Evolutionary conservation across 2,797 vertebrate genomes (phyloP).

Genomic region (Sphenodon punctatus): DNA sequence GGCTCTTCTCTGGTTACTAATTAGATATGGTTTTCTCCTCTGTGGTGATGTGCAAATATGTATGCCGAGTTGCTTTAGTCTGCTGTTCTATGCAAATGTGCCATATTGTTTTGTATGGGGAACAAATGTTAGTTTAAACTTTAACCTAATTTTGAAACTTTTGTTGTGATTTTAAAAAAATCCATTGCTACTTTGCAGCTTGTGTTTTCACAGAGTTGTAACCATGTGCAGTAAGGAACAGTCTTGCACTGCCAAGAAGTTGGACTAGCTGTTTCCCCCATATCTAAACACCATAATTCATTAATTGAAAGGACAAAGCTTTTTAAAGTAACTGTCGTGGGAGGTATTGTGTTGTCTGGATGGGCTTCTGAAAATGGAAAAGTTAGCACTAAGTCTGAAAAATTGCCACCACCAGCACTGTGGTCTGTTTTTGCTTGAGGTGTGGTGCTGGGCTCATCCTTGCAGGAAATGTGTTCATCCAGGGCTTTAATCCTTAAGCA

Average conservation of each 20-base stretch:
- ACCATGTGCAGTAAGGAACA: not conserved
- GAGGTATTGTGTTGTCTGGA: not conserved
- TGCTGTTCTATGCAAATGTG: constrained; percentile 34
- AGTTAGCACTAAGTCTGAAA: not conserved
- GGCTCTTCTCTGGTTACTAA: constrained; percentile 61
- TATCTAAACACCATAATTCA: not conserved
- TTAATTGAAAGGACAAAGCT: accelerated
- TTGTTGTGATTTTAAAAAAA: not conserved
- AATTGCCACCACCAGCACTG: not conserved
- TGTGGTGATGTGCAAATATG: constrained; percentile 15
- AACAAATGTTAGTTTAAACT: not conserved
- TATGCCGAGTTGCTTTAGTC: constrained; percentile 4
- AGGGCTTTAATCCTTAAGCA: not conserved
- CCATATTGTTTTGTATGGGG: not conserved
- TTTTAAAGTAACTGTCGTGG: not conserved
- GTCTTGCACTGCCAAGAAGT: not conserved
- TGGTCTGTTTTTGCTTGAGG: not conserved
- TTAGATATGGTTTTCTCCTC: constrained; percentile 47
- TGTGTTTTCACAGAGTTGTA: not conserved
- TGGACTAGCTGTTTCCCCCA: not conserved
- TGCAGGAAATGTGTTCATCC: not conserved
- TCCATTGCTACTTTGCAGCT: constrained; percentile 34
- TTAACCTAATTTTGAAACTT: constrained; percentile 23
- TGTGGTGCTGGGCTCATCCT: not conserved
- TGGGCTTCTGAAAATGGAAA: not conserved